phyloP scores from a whole-genome alignment of 2,113 vertebrate genomes.

The Bombycilla garrulus region DNA sequence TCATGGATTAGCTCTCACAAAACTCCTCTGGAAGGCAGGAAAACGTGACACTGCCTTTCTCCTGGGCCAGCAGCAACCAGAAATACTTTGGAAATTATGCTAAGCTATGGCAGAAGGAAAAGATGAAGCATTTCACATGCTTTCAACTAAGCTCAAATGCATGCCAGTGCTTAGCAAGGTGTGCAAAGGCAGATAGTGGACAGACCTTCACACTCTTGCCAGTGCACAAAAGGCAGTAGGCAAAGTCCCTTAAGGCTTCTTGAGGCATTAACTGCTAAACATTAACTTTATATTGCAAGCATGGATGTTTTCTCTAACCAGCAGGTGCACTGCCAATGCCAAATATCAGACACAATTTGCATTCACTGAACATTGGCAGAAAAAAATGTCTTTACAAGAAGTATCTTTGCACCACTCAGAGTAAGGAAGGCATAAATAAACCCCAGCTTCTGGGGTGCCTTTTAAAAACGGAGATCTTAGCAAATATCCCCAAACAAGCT shows the following conservation, averaged over 20 bases:
- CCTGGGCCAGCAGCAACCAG: neutral
- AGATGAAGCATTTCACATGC: neutral
- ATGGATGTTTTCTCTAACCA: neutral
- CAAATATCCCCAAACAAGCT: neutral
- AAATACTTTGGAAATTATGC: neutral
- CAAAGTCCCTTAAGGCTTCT: neutral
- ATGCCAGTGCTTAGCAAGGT: neutral
- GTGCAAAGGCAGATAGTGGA: neutral
- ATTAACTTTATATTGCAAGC: neutral
- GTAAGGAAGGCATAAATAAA: rapidly evolving
- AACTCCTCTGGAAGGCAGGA: neutral
- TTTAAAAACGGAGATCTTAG: neutral
- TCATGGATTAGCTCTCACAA: neutral
- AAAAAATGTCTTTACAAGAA: neutral
- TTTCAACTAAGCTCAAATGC: neutral
- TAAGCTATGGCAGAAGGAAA: neutral
- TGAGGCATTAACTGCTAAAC: neutral
- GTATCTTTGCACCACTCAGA: neutral
- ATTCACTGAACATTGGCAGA: neutral
- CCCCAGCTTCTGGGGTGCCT: neutral
- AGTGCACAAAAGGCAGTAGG: neutral
- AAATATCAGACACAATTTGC: neutral
- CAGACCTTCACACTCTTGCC: neutral
- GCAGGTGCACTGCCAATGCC: neutral
- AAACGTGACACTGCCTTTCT: neutral